Evolutionary conservation across 2,113 vertebrate species (phyloP), one percentile per base, ranked within the genome.

Genomic region (Peromyscus polionotus): DNA sequence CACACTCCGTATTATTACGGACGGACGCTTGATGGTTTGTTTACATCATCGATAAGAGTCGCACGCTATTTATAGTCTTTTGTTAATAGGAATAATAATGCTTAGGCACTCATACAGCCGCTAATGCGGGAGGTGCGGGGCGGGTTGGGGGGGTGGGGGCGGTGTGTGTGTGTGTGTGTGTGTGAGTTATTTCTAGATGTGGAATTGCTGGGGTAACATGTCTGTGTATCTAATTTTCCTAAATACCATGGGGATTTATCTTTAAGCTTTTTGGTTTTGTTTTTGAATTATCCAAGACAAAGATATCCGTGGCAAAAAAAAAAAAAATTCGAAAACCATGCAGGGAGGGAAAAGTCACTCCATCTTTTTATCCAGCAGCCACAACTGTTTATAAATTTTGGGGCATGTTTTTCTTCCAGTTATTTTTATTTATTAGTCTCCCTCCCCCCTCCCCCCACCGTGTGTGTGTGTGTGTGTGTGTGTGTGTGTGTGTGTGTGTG

Each of bases 111-210:
- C 89, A 9, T 75, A 26, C 61, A 91, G 51, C n/a, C 39, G 31
- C 61, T 87, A 76, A 79, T 79, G 14, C 59, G 57, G 75, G 22
- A 54, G 0, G 12, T 54, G 12, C 54, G 13, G 54, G 54, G 54
- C 13, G 54, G 54, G 54, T 26, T 33, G 57, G 54, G 54, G 33
- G 33, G 57, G 14, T 3, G 51, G 51, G 1, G 51, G 51, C 42
- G 42, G 42, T 3, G 42, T 42, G 42, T 42, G 42, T 42, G 42
- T 42, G 42, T n/a, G n/a, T 51, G 48, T 51, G 48, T 51, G 51
- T 51, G 13, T 39, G 22, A 73, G 70, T 92, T 93, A 77, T 94
- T 94, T 96, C 91, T 95, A 93, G 73, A 96, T 83, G 70, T 68
- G 93, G 80, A 94, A 77, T 63, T 88, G 45, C 36, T 81, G 39